phyloP scores from a whole-genome alignment of 2,888 invertebrate genomes.

The Protonemura montana region DNA sequence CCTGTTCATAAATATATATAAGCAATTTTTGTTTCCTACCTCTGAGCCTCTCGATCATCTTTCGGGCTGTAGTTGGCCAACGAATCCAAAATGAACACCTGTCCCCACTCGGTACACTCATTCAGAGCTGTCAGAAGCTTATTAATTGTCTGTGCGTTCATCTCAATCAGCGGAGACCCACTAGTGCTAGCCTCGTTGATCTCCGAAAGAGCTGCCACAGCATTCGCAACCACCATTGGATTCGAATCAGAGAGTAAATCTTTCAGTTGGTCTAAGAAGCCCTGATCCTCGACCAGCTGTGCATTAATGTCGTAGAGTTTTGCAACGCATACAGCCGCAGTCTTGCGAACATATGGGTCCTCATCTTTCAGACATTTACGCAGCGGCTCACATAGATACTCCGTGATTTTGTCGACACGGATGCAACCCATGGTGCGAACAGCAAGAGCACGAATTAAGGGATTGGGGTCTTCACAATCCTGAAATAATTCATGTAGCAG shows the following conservation, averaged over 20 bases:
- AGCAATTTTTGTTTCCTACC: conserved; percentile 54
- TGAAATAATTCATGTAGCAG: conserved; percentile 57
- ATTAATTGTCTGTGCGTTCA: conserved; percentile 97
- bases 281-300: conserved; percentile 80
- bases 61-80: conserved; percentile 96
- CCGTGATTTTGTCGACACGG: conserved; percentile 99
- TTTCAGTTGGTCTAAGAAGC: conserved; percentile 95
- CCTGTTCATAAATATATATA: neutral
- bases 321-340: conserved; percentile 99
- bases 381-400: conserved; percentile 97
- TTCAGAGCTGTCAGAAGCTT: conserved; percentile 97
- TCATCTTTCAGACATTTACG: conserved; percentile 94
- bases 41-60: conserved; percentile 97
- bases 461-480: conserved; percentile 99
- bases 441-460: conserved; percentile 95
- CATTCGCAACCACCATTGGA: conserved; percentile 99
- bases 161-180: conserved; percentile 92
- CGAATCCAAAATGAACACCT: conserved; percentile 97
- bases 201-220: conserved; percentile 97
- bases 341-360: conserved; percentile 97
- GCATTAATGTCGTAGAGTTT: conserved; percentile 96
- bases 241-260: conserved; percentile 98
- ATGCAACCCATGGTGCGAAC: conserved; percentile 99
- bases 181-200: conserved; percentile 97
- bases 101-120: conserved; percentile 99